Evolutionary conservation across 2,888 invertebrate genomes (phyloP), one percentile per base, ranked within the genome.

Genomic region (Dryomyza anilis): DNA sequence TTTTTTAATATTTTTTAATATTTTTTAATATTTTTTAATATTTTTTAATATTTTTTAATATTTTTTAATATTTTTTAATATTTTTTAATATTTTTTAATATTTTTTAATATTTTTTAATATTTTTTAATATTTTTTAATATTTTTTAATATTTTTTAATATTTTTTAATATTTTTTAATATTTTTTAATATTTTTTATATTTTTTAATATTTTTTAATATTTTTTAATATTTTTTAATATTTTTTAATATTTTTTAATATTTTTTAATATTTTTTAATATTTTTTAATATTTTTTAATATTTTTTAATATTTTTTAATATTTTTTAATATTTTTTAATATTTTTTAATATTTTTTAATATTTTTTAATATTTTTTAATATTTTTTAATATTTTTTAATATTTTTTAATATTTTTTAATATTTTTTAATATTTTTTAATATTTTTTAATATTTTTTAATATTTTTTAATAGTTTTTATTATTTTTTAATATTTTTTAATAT

Each of bases 251-350:
- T 39, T 39, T 39, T n/a, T 7, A 30, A 25, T 33, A 33, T 50
- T 30, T n/a, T 53, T 53, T 30, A 27, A 21, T 55, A 21, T 45
- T 53, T 62, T 62, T 39, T 12, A 33, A 33, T 21, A 21, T 23
- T 7, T 55, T 30, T 43, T 58, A 27, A 52, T 62, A 52, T 52
- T 39, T 62, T 50, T 53, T 39, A 52, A 62, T 23, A 43, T n/a
- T 58, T 58, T 43, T 25, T 53, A 16, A 30, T 27, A 43, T 53
- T 23, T 53, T 27, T 27, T n/a, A 45, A n/a, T 12, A 33, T 7
- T 33, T 33, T 33, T 7, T 33, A 33, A 12, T 33, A 33, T 8
- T 33, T 33, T 33, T 8, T 33, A 8, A 8, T 33, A 8, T 8
- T 8, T 33, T 33, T 33, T 33, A 8, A 8, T 33, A 33, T 33